Percentiles rank a stretch among this genome's conserved stretches.
These are phyloP conservation scores for Callospermophilus lateralis DNA, from an alignment of 2,113 vertebrate species.

Conservation along the genomic window DNA sequence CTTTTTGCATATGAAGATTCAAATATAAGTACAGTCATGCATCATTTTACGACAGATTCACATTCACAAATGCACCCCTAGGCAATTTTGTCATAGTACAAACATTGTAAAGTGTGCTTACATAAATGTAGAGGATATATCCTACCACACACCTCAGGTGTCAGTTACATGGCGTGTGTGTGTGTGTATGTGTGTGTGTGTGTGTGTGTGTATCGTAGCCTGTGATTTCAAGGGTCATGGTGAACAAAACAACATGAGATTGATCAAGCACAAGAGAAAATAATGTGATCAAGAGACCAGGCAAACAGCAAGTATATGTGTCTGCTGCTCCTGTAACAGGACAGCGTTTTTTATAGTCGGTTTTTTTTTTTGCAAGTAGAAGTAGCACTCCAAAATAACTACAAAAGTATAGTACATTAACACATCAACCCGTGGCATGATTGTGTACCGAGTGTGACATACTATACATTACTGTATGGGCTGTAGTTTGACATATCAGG, in stretches of 20 bases:
- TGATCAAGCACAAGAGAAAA: neutral
- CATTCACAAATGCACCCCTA: neutral
- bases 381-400: neutral
- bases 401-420: neutral
- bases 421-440: too few species aligned
- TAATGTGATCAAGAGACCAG: neutral
- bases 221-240: neutral
- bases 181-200: neutral
- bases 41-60: neutral
- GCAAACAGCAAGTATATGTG: neutral
- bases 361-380: neutral
- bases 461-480: rapidly evolving
- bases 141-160: neutral
- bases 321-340: neutral
- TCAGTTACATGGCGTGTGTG: neutral
- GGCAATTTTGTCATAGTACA: neutral
- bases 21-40: neutral
- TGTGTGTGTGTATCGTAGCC: neutral
- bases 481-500: rapidly evolving
- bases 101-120: neutral
- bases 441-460: rapidly evolving
- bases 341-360: neutral
- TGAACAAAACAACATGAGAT: neutral
- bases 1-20: neutral
- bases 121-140: neutral